These are phyloP conservation scores for Eupithecia insigniata DNA, from an alignment of 2,888 invertebrate genomes.

Conservation along the genomic window DNA sequence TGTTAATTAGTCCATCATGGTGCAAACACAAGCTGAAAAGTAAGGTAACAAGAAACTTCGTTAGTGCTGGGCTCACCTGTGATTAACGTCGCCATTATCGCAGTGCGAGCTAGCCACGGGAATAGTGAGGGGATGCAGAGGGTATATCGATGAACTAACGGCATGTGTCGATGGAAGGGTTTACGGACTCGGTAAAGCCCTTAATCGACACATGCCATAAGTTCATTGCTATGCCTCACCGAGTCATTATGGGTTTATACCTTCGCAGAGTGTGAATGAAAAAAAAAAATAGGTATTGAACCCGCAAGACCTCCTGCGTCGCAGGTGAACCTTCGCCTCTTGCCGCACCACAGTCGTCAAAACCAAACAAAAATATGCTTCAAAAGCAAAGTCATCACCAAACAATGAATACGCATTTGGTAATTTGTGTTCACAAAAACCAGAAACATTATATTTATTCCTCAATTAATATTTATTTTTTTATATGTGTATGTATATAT, in stretches of 20 bases:
- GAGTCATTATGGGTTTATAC: background rate
- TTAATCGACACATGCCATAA: too few species aligned
- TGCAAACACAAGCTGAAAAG: conserved; percentile 11
- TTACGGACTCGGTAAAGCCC: too few species aligned
- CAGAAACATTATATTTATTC: too few species aligned
- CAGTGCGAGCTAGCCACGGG: conserved; percentile 38
- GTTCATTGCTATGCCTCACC: too few species aligned
- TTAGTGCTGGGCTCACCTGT: conserved; percentile 58
- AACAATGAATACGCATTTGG: background rate
- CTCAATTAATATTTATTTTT: too few species aligned
- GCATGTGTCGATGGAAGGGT: background rate
- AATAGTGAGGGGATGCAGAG: conserved; percentile 36
- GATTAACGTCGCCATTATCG: conserved; percentile 62
- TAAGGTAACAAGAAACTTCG: conserved; percentile 60
- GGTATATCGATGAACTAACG: conserved; percentile 8
- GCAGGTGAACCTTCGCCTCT: too few species aligned
- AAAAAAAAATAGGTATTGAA: too few species aligned
- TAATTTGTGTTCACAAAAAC: too few species aligned
- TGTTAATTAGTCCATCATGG: conserved; percentile 12
- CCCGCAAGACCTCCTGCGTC: too few species aligned
- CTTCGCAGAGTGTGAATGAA: background rate
- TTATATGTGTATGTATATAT: too few species aligned
- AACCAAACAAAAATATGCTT: too few species aligned
- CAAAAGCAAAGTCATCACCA: background rate
- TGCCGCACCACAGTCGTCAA: too few species aligned